phyloP scores from a whole-genome alignment of 2,888 invertebrate species.

The Coelopa pilipes region DNA sequence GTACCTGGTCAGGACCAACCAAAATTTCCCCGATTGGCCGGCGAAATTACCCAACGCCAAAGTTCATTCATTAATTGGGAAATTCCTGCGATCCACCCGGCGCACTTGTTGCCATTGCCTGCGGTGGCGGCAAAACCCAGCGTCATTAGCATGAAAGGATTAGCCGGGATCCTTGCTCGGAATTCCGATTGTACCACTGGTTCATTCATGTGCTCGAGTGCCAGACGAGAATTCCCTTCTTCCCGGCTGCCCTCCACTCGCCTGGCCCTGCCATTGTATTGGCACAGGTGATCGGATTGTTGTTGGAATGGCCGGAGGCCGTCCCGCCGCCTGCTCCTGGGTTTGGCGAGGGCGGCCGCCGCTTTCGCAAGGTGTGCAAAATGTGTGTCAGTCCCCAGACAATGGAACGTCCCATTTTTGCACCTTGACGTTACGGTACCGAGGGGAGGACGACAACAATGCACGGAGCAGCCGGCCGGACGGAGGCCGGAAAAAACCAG shows the following conservation, averaged over 20 bases:
- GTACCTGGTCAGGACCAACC: not conserved
- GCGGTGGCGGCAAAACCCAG: not conserved
- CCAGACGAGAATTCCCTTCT: not conserved
- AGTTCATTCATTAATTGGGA: slow-evolving; percentile 52
- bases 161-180: slow-evolving; percentile 18
- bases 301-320: not conserved
- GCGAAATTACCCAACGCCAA: slow-evolving; percentile 30
- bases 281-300: slow-evolving; percentile 50
- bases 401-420: slow-evolving; percentile 57
- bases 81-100: slow-evolving; percentile 40
- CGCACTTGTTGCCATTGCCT: slow-evolving; percentile 22
- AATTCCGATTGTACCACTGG: slow-evolving; percentile 40
- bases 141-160: slow-evolving; percentile 53
- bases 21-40: not conserved
- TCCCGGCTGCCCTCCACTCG: slow-evolving; percentile 19
- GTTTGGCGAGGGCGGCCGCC: slow-evolving; percentile 15
- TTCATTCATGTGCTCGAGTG: slow-evolving; percentile 49
- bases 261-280: slow-evolving; percentile 44
- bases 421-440: slow-evolving; percentile 53
- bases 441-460: not conserved
- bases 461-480: too few relatives aligned
- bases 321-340: not conserved
- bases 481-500: too few relatives aligned
- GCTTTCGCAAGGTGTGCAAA: slow-evolving; percentile 43
- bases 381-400: slow-evolving; percentile 41